These are phyloP conservation scores for Eurypyga helias DNA, from an alignment of 2,113 vertebrate genomes.

Conservation along the genomic window DNA sequence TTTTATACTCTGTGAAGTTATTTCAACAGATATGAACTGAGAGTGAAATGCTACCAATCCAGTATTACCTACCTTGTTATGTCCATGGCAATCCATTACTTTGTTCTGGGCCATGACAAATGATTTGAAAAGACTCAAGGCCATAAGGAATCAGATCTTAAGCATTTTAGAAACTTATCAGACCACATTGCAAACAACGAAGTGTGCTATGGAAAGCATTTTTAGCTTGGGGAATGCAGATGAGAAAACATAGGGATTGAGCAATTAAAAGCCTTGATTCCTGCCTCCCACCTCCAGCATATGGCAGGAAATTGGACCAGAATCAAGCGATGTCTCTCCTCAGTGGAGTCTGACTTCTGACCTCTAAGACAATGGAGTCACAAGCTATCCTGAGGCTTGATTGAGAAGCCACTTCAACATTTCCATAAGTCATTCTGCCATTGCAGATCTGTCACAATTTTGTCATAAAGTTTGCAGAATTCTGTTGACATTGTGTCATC, in stretches of 20 bases:
- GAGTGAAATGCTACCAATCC: neutral
- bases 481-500: conserved; percentile 78
- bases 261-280: conserved; percentile 67
- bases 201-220: conserved; percentile 11
- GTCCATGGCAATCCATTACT: neutral
- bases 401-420: conserved; percentile 76
- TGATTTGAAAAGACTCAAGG: neutral
- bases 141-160: neutral
- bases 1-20: neutral
- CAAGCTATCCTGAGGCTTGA: conserved; percentile 75
- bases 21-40: neutral
- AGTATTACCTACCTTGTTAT: neutral
- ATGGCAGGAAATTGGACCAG: conserved; percentile 74
- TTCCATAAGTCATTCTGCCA: conserved; percentile 79
- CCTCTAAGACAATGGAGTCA: conserved; percentile 77
- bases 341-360: conserved; percentile 65
- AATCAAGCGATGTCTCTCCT: conserved; percentile 69
- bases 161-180: neutral
- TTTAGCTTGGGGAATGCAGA: conserved; percentile 62
- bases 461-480: conserved; percentile 79
- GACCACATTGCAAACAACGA: neutral
- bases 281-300: conserved; percentile 67
- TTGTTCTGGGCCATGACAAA: neutral
- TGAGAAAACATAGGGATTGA: conserved; percentile 42
- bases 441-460: conserved; percentile 78